Base-by-base conservation (phyloP, 1,140 invertebrate genomes). In the Pachypeltis micranthus region DNA sequence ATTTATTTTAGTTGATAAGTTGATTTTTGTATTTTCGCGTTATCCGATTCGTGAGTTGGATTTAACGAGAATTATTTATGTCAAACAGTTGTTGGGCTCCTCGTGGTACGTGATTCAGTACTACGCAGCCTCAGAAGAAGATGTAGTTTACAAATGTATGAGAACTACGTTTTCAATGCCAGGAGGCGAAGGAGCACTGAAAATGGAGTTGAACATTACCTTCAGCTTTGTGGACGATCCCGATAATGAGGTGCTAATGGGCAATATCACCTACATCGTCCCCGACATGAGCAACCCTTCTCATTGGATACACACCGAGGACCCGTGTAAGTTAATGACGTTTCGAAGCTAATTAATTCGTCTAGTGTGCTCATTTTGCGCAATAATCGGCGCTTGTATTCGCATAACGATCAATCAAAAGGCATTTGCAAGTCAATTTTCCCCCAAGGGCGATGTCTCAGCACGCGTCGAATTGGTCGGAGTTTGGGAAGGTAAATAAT, bases 251-350 rank as follows among this genome's bases (percentile, higher is more conserved):
- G 80, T 81, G 63, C 78, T 91, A 2, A 74, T 83, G 14, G 89
- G 89, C 0, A 92, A 91, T 70, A 90, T 92, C 59, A 91, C 89
- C 0, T 92, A 88, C 88, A 79, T 81, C 65, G 84, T 92, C 63
- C 86, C 85, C 0, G 81, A 87, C 63, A 74, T 82, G 24, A 79
- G 77, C 14, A 74, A 81, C 59, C 87, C 87, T 0, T 86, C 86
- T 0, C 89, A 92, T 71, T 92, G 89, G 89, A 78, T 86, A 7
- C 89, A 92, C 70, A 84, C 85, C 0, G 89, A 92, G 75, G 81
- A 85, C 64, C 85, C 85, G 27, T 92, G 89, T 90, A 76, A 81
- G 79, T 75, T 44, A 61, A 14, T 10, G 27, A 10, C 51, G 21
- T 12, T 7, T 24, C 51, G n/a, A n/a, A n/a, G n/a, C n/a, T n/a